Conservation (phyloP, 2,113 vertebrate species). For the Danionella cerebrum region DNA sequence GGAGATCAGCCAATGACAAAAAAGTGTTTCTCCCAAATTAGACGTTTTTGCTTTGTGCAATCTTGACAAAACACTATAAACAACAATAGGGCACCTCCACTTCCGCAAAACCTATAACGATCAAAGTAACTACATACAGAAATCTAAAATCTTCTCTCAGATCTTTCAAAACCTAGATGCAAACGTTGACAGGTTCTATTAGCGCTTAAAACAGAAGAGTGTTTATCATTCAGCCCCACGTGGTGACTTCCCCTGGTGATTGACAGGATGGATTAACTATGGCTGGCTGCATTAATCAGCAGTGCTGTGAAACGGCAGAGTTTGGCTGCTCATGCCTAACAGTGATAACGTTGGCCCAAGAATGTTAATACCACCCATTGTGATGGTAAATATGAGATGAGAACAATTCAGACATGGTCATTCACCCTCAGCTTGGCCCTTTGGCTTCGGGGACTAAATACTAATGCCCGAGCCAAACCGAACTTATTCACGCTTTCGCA, state of each 20-base stretch:
- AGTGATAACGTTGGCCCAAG: conserved; percentile 62
- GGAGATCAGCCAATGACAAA: no score
- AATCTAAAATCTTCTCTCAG: not conserved
- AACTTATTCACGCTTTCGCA: conserved; percentile 4
- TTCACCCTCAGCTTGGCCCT: conserved; percentile 61
- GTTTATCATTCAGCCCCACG: conserved; percentile 13
- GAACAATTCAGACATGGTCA: conserved; percentile 61
- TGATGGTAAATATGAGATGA: conserved; percentile 75
- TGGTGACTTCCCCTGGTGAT: not conserved
- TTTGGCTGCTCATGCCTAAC: conserved; percentile 53
- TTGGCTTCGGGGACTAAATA: conserved; percentile 47
- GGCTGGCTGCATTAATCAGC: conserved; percentile 36
- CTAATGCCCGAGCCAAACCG: conserved; percentile 13
- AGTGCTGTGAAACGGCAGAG: conserved; percentile 38
- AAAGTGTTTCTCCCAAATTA: no score
- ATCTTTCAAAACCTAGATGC: conserved; percentile 10
- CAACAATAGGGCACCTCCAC: no score
- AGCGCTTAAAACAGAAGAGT: not conserved
- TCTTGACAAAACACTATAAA: no score
- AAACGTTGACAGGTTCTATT: conserved; percentile 2
- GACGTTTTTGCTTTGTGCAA: no score
- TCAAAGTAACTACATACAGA: no score
- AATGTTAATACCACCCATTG: conserved; percentile 79
- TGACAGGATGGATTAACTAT: conserved; percentile 31
- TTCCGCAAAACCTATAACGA: no score